phyloP scores from a whole-genome alignment of 2,888 invertebrate genomes.

The Globia sparganii region DNA sequence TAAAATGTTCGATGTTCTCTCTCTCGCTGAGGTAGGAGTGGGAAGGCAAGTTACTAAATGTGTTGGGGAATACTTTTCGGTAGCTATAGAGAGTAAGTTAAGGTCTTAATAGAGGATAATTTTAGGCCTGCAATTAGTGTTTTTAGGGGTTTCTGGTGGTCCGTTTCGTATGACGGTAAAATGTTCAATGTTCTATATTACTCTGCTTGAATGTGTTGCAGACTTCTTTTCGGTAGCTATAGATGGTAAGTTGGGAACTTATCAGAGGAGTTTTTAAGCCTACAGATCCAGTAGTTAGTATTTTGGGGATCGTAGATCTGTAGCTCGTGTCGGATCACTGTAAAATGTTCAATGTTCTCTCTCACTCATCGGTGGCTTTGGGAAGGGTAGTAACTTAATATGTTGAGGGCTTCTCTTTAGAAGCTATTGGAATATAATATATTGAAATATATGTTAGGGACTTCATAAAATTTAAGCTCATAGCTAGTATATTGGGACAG shows the following conservation, averaged over 20 bases:
- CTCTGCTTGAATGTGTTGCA: neutral
- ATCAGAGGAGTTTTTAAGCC: neutral
- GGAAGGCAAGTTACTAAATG: neutral
- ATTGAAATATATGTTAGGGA: neutral
- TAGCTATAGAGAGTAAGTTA: neutral
- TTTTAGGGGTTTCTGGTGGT: conserved; percentile 81
- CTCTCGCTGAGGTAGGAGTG: neutral
- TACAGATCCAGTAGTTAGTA: too few species aligned
- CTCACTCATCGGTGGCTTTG: neutral
- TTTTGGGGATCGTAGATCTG: too few species aligned
- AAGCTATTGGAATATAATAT: neutral
- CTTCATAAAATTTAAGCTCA: too few species aligned
- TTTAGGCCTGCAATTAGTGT: neutral
- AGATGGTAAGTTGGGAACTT: neutral
- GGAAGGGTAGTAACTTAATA: neutral
- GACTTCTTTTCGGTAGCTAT: neutral
- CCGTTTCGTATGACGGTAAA: conserved; percentile 55
- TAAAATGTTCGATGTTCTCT: conserved; percentile 15
- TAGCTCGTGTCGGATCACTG: conserved; percentile 15
- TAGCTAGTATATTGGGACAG: neutral
- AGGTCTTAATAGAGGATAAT: neutral
- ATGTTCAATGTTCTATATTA: neutral
- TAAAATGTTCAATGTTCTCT: conserved; percentile 2
- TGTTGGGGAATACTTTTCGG: neutral
- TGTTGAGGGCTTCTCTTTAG: neutral